Evolutionary conservation across 2,113 vertebrate genomes (phyloP).

Genomic region (Addax nasomaculatus): DNA sequence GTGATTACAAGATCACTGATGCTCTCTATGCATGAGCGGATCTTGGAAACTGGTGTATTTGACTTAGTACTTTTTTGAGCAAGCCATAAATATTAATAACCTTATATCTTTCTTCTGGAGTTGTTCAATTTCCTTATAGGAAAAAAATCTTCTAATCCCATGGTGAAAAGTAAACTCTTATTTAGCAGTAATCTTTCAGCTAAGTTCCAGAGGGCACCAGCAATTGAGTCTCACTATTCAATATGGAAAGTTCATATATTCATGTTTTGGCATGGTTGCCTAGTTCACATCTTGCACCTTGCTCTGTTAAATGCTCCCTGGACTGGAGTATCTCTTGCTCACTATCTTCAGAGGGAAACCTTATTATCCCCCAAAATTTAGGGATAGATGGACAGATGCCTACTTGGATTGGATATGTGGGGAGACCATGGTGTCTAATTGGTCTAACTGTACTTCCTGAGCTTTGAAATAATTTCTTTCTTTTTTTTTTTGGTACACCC

Average conservation of each 20-base stretch:
- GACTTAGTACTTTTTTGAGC: no score
- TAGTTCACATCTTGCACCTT: neutral
- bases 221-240: neutral
- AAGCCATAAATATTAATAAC: neutral
- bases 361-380: neutral
- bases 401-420: neutral
- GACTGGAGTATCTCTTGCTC: neutral
- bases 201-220: neutral
- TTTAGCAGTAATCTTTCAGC: neutral
- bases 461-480: neutral
- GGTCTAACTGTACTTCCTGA: neutral
- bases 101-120: neutral
- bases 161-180: neutral
- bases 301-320: neutral
- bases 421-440: neutral
- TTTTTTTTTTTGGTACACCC: neutral
- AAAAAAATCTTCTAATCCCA: neutral
- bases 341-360: neutral
- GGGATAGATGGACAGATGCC: neutral
- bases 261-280: neutral
- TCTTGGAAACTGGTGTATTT: neutral
- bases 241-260: neutral
- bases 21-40: neutral
- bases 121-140: neutral
- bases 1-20: neutral